Evolutionary conservation across 37 sponge, comb jelly and placozoan genomes (phyloP).

Genomic region (Hexactinellida sp.): DNA sequence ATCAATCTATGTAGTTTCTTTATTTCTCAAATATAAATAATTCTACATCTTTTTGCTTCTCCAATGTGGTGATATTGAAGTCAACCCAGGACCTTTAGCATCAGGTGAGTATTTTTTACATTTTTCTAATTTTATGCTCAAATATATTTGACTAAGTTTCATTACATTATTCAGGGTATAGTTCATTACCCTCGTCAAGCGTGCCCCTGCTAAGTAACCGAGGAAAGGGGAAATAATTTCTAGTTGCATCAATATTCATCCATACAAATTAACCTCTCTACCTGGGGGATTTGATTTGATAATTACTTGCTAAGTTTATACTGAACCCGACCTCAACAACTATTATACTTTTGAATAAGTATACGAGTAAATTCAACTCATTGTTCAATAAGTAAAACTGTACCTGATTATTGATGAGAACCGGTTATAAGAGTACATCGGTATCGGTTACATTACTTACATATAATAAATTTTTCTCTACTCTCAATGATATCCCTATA

Average conservation of each 20-base stretch:
- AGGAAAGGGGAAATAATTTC: not conserved
- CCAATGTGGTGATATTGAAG: not conserved
- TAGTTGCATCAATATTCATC: not conserved
- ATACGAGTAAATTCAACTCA: not conserved
- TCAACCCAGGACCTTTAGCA: not conserved
- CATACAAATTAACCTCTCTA: not conserved
- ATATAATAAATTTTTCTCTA: no score
- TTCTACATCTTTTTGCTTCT: not conserved
- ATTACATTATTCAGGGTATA: not conserved
- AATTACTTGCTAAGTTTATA: not conserved
- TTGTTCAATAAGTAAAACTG: not conserved
- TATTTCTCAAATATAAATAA: not conserved
- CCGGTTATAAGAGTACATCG: not conserved
- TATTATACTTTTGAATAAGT: not conserved
- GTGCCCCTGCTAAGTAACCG: not conserved
- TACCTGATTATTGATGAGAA: not conserved
- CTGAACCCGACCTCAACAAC: not conserved
- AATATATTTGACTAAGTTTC: not conserved
- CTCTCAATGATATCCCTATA: no score
- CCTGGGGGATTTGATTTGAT: not conserved
- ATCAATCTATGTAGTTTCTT: not conserved
- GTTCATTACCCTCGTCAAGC: not conserved
- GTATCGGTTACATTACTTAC: not conserved
- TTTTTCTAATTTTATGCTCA: not conserved
- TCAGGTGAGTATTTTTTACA: not conserved